Base-by-base conservation (phyloP, 2,888 invertebrate species). In the Lomographa bimaculata region DNA sequence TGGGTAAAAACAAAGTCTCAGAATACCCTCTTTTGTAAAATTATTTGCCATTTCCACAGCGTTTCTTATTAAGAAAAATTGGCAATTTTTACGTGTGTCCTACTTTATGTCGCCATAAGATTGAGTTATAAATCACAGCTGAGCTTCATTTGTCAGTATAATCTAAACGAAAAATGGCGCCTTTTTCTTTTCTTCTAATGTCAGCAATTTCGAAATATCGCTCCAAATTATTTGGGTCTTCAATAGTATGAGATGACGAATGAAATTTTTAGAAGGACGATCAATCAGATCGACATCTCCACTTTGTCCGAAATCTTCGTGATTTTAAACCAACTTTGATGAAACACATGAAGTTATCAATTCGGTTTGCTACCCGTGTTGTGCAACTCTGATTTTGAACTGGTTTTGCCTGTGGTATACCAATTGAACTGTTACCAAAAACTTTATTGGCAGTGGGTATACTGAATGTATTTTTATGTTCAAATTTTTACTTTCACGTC, bases 21-120 rank as follows among this genome's bases (percentile, higher is more conserved):
- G 9, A 26, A 34, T 19, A 23, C 34, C 24, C 25, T 23, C 26
- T 16, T 38, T 43, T 42, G 33, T 35, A 54, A 56, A 69, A 67
- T 66, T 67, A 64, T 57, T 42, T 40, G 41, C 42, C 38, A 67
- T 78, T 73, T 70, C 62, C 65, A 61, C 62, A 59, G 48, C 59
- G 60, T 57, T 6, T 65, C 65, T 83, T 84, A 85, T 84, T 81
- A 85, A 80, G 81, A 87, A 73, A 73, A 83, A 87, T 86, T 79
- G 89, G 64, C 84, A 86, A 89, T 87, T 85, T 86, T 83, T 83
- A 80, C 78, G 82, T 82, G 69, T 80, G 79, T 79, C 79, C 78
- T 74, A 73, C 74, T 79, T 77, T 75, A 75, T 75, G 78, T 75
- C 71, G 72, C 70, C 73, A 36, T 27, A 65, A 83, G 79, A 86